Conservation (phyloP, 2,888 invertebrate genomes). For the Epistrophella euchroma region DNA sequence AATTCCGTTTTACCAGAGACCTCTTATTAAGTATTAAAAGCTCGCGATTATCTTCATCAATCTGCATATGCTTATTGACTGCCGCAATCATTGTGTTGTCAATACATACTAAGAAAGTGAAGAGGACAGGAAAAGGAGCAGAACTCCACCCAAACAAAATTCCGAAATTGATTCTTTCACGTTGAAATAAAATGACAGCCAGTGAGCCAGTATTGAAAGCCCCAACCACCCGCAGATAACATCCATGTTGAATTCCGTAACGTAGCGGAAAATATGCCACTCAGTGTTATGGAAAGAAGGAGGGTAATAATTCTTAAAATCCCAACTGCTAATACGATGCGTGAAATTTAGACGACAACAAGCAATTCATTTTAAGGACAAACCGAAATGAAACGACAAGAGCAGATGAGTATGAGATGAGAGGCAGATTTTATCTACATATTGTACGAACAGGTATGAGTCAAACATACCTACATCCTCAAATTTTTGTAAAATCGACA, state of each 20-base stretch:
- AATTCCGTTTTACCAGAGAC: conserved; percentile 31
- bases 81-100: not conserved
- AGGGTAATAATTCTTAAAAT: conserved; percentile 58
- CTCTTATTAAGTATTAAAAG: conserved; percentile 70
- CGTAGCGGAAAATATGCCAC: conserved; percentile 66
- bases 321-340: conserved; percentile 51
- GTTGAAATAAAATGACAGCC: conserved; percentile 37
- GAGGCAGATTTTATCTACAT: conserved; percentile 13
- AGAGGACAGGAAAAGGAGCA: not conserved
- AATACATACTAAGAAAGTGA: not conserved
- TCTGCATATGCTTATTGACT: conserved; percentile 24
- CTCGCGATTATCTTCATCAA: conserved; percentile 68
- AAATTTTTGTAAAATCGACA: conserved; percentile 52
- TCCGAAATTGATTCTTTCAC: conserved; percentile 51
- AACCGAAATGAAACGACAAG: not conserved
- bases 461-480: not conserved
- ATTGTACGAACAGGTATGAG: not conserved
- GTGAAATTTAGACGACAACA: conserved; percentile 52
- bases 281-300: not conserved
- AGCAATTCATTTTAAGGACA: conserved; percentile 44
- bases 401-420: not conserved
- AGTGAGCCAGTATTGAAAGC: not conserved
- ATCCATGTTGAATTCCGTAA: conserved; percentile 43
- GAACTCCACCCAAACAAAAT: not conserved
- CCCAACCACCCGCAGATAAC: conserved; percentile 16